Base-by-base conservation (phyloP, 2,113 vertebrate species). In the Monopterus albus region DNA sequence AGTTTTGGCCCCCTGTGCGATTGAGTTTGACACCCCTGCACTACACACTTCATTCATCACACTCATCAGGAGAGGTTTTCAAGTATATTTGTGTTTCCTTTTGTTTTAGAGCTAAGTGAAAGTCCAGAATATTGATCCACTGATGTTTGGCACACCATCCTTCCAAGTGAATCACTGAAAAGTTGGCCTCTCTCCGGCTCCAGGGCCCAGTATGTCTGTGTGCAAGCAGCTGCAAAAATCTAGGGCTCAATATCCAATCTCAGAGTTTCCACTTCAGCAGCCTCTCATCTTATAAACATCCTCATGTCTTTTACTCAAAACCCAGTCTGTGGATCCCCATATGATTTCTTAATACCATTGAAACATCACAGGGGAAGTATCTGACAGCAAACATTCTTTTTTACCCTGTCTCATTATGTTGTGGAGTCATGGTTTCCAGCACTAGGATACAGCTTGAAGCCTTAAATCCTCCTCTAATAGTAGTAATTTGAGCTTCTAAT, bases 401-500 rank as follows among this genome's bases (percentile, higher is more conserved):
- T 28, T 17, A n/a, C 20, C 9, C 28, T 0, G 8, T 26, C 31
- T 55, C 46, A 14, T 58, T 64, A 46, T 42, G 53, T 51, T 35
- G 42, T 46, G 20, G 6, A 57, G 38, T 49, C 35, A 21, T 38
- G 47, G 21, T 63, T 65, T 70, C 50, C 31, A 79, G 39, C 50
- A 12, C 3, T 15, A 12, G 33, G 33, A 39, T 55, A 70, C 43
- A 51, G 63, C 52, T 70, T 67, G 36, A 65, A 82, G 72, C 46
- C 69, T 74, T 39, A 71, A 82, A 72, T 85, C 75, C 74, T 78
- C 47, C 35, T 58, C 61, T 78, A 72, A 84, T 84, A 40, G 57
- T 20, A 63, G 75, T 77, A 64, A 87, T 87, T 80, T 83, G 20
- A 51, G 43, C 14, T 78, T 77, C 42, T 82, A 69, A 82, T 87